Conservation (phyloP, 2,797 vertebrate species). For the Xenopus petersii region DNA sequence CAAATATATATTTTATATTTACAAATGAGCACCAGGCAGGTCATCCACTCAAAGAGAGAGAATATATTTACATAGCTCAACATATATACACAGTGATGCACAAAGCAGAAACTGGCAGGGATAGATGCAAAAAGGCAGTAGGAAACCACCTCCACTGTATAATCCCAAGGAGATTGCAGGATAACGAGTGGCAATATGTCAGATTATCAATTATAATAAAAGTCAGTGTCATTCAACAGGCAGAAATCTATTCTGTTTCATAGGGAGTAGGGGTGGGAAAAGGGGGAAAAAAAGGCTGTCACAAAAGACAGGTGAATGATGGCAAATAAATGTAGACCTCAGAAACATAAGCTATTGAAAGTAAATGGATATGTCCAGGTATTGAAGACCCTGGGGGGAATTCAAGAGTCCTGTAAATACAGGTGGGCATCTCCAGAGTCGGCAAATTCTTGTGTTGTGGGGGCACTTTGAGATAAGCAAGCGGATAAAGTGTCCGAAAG, state of each 20-base stretch:
- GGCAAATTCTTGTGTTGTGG: conserved; percentile 16
- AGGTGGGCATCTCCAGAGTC: conserved; percentile 11
- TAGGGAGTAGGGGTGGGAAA: background rate
- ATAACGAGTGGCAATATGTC: background rate
- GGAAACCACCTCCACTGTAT: background rate
- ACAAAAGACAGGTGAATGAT: conserved; percentile 27
- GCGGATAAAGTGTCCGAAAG: conserved; percentile 15
- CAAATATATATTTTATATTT: background rate
- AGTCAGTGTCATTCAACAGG: conserved; percentile 25
- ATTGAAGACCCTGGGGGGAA: conserved; percentile 3
- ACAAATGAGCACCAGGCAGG: conserved; percentile 20
- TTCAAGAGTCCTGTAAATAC: conserved; percentile 16
- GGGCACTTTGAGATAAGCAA: conserved; percentile 41
- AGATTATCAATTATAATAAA: conserved; percentile 27
- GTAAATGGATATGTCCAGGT: conserved; percentile 17
- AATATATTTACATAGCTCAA: conserved; percentile 46
- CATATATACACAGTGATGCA: conserved; percentile 40
- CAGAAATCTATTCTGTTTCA: background rate
- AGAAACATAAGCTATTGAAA: conserved; percentile 35
- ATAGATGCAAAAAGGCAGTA: background rate
- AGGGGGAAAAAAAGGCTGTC: conserved; percentile 6
- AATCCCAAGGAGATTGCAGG: background rate
- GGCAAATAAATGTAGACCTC: conserved; percentile 40
- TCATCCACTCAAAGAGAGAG: conserved; percentile 15
- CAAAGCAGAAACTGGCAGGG: conserved; percentile 25